Evolutionary conservation across 2,113 vertebrate species (phyloP).

Genomic region (Stomatorhinus ivindoensis): DNA sequence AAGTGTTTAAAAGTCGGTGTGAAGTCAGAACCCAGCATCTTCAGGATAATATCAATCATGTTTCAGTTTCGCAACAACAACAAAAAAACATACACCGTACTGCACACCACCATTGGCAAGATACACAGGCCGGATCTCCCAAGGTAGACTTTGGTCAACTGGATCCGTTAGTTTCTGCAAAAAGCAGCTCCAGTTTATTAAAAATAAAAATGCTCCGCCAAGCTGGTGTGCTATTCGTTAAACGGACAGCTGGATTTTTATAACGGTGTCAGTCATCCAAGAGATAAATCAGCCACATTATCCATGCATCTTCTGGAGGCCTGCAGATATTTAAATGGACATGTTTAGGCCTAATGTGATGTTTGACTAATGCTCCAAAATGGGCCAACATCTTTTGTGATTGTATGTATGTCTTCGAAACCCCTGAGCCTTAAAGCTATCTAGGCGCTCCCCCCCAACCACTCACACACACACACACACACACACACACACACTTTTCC

Average conservation of each 20-base stretch:
- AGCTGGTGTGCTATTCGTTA: background rate
- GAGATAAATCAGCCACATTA: background rate
- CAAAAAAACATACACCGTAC: background rate
- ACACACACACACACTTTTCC: background rate
- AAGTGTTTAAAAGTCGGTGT: background rate
- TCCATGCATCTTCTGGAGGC: background rate
- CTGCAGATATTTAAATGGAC: background rate
- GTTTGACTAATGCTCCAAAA: background rate
- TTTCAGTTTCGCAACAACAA: background rate
- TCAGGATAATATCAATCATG: background rate
- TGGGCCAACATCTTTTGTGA: background rate
- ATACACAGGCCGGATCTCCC: background rate
- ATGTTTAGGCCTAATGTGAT: background rate
- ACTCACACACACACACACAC: background rate
- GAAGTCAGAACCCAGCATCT: background rate
- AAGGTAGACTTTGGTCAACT: background rate
- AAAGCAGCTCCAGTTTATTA: background rate
- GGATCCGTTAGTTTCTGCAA: background rate
- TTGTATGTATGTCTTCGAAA: background rate
- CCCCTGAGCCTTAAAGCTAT: slow-evolving; percentile 1
- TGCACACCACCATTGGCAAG: background rate
- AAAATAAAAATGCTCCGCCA: background rate
- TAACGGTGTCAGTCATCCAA: background rate
- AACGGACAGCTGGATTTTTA: background rate
- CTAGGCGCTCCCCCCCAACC: background rate